Conservation (phyloP, 2,113 vertebrate genomes). For the Saguinus midas region DNA sequence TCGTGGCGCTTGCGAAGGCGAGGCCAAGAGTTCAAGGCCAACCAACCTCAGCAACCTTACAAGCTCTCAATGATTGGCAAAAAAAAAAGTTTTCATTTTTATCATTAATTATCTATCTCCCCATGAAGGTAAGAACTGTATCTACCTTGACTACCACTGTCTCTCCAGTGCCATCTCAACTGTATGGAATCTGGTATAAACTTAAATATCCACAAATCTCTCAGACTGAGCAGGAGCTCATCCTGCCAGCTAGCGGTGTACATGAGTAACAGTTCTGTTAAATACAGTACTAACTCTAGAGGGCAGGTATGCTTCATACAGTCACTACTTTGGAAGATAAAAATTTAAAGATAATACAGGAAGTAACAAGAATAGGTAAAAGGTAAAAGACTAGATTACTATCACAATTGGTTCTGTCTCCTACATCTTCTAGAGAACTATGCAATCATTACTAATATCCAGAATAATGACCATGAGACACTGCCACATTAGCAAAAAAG, state of each 20-base stretch:
- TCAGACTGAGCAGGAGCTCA: neutral
- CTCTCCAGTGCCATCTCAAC: too few species aligned
- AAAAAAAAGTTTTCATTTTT: too few species aligned
- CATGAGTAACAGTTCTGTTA: neutral
- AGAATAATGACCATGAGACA: neutral
- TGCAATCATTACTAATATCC: neutral
- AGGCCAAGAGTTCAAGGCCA: too few species aligned
- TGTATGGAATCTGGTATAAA: neutral
- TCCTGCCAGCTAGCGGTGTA: conserved; percentile 16
- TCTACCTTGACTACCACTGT: too few species aligned
- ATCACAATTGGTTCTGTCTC: neutral
- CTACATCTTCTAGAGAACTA: neutral
- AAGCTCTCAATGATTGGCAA: too few species aligned
- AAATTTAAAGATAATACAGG: neutral
- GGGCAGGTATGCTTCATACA: neutral
- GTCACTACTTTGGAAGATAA: neutral
- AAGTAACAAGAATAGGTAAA: neutral
- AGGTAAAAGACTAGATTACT: neutral
- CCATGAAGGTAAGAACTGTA: too few species aligned
- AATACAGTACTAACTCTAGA: neutral
- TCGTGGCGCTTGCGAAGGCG: too few species aligned
- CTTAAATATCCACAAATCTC: neutral
- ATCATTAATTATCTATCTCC: too few species aligned
- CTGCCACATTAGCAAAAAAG: neutral
- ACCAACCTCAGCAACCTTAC: too few species aligned